Percentiles rank a stretch among this genome's conserved stretches.
These are phyloP conservation scores for Neodiprion pinetum DNA, from an alignment of 1,140 invertebrate genomes.

Conservation along the genomic window DNA sequence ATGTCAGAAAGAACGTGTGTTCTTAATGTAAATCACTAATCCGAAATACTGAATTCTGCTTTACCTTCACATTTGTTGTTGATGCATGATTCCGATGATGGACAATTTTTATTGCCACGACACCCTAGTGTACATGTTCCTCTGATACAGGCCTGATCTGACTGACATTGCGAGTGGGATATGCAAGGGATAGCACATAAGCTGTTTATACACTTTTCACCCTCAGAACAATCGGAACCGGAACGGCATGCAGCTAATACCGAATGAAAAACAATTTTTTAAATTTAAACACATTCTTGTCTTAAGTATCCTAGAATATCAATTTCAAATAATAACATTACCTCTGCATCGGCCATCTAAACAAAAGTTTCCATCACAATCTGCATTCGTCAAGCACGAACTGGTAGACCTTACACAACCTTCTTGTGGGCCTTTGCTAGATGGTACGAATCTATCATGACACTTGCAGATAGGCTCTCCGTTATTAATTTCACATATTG, in stretches of 20 bases:
- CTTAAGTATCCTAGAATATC: neutral
- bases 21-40: conserved; percentile 15
- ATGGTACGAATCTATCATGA: conserved; percentile 72
- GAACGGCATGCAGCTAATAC: conserved; percentile 77
- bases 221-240: conserved; percentile 77
- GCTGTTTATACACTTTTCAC: conserved; percentile 80
- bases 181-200: conserved; percentile 80
- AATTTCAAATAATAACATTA: conserved; percentile 34
- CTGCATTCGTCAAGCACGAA: conserved; percentile 73
- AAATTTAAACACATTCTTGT: neutral
- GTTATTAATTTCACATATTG: conserved; percentile 77
- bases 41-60: neutral
- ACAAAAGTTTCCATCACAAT: conserved; percentile 81
- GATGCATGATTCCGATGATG: conserved; percentile 77
- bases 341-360: conserved; percentile 81
- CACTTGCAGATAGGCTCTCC: conserved; percentile 80
- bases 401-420: conserved; percentile 76
- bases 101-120: conserved; percentile 81
- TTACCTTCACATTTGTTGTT: conserved; percentile 78
- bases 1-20: neutral
- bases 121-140: conserved; percentile 84
- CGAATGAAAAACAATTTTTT: conserved; percentile 5
- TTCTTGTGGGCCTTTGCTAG: conserved; percentile 66
- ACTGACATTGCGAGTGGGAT: conserved; percentile 80
- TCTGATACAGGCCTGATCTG: conserved; percentile 79